Evolutionary conservation across 2,888 invertebrate genomes (phyloP), one percentile per base, ranked within the genome.

Genomic region (Andrena flavipes): DNA sequence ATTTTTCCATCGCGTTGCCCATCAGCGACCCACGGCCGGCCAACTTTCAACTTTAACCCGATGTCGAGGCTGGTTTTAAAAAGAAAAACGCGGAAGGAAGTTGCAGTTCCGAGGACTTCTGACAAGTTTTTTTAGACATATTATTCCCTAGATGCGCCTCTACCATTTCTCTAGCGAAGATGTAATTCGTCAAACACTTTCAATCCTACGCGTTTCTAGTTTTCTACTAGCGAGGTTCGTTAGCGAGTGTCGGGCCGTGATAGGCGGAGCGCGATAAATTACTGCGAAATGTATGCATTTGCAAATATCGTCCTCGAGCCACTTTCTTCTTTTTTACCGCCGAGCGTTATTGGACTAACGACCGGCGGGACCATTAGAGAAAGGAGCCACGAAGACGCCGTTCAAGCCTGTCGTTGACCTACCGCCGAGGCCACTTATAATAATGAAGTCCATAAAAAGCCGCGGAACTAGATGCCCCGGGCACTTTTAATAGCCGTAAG

Each of bases 261-360:
- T 74, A 70, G 73, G 64, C 33, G 73, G 7, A 6, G 48, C 54
- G 29, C 70, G 49, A 80, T 80, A 74, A 80, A 80, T 82, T 75
- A 80, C 70, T 54, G 26, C 62, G 56, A 65, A 68, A 64, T 67
- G 67, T 68, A 67, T 83, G 85, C 86, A 89, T 87, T 87, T 89
- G 85, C 88, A 89, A 89, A 86, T 85, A 86, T 80, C 82, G 76
- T 79, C 68, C 72, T 70, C 69, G n/a, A 26, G 62, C 60, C 56
- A 26, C 48, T 63, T 76, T 76, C 70, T 69, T 77, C n/a, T 74
- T 26, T 77, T 62, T 49, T 63, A 48, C 8, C 59, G 8, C 16
- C 16, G 16, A 16, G 13, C 49, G 35, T 81, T 74, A 70, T 64
- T 69, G 74, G 71, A 72, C 82, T 80, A 82, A 82, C 75, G 81